Evolutionary conservation across 2,113 vertebrate species (phyloP), one percentile per base, ranked within the genome.

Genomic region (Todiramphus saurophagus): DNA sequence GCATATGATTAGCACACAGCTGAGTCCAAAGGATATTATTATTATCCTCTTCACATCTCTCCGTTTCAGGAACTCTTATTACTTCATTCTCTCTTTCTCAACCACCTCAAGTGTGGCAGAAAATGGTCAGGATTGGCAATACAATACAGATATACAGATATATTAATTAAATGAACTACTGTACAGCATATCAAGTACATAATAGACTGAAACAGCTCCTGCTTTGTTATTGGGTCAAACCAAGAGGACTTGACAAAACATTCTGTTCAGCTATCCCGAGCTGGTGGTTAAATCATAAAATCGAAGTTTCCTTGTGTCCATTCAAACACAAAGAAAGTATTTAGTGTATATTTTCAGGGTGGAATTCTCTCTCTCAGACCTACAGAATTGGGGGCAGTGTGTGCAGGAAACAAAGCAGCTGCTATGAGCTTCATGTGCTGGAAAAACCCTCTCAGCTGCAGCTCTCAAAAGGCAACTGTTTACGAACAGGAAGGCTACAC

Each of bases 381-480:
- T 69, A 68, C 9, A 89, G 67, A 80, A 91, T 2, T 28, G n/a
- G 25, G 19, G 23, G 80, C 21, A 69, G 53, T 9, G 21, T 35
- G 50, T 39, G 19, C 10, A 64, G 51, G 44, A 94, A 93, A 90
- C 48, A 91, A 94, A 94, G 41, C 56, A 70, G 84, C 31, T 94
- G 75, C 41, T 84, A 33, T 13, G 21, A 76, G 48, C 31, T 90
- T 83, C 50, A 59, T 9, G 31, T 5, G 13, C 63, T 74, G 43
- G 41, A 86, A 77, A 85, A 82, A 1, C 7, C 11, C 28, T 73
- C 63, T 73, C 63, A 59, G 90, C 50, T 48, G 55, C 50, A 90
- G 68, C 67, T 74, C 82, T 92, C 75, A 88, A 93, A 95, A 84
- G 59, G 50, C 82, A 92, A 92, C 72, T 73, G 55, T 91, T 93